These are phyloP conservation scores for Teleiodes luculella DNA, from an alignment of 2,888 invertebrate genomes.

Conservation along the genomic window DNA sequence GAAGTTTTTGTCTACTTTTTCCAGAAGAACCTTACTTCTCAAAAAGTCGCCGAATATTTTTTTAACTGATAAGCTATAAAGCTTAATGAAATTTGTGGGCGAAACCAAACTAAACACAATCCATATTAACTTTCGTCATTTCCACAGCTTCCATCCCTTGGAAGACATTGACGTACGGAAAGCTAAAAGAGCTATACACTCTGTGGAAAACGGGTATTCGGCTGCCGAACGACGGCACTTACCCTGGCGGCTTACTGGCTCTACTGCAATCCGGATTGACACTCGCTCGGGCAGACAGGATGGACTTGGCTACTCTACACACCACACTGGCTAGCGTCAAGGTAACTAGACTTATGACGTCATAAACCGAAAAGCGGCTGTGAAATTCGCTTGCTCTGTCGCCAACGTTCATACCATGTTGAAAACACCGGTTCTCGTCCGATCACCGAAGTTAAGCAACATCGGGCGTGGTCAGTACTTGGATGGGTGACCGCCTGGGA, in stretches of 20 bases:
- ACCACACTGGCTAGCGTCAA: slow-evolving; percentile 49
- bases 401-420: slow-evolving; percentile 65
- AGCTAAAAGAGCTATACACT: slow-evolving; percentile 57
- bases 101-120: too few species aligned
- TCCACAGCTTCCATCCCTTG: slow-evolving; percentile 58
- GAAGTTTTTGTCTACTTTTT: too few species aligned
- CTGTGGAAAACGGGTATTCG: slow-evolving; percentile 52
- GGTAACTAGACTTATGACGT: slow-evolving; percentile 36
- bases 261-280: slow-evolving; percentile 52
- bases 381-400: slow-evolving; percentile 2
- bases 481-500: slow-evolving; percentile 73
- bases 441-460: slow-evolving; percentile 75
- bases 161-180: slow-evolving; percentile 52
- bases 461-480: slow-evolving; percentile 73
- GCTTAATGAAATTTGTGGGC: too few species aligned
- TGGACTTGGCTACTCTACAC: slow-evolving; percentile 46
- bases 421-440: slow-evolving; percentile 73
- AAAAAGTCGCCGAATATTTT: too few species aligned
- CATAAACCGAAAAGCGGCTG: not conserved
- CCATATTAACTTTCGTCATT: not conserved
- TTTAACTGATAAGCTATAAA: too few species aligned
- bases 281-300: slow-evolving; percentile 43
- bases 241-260: slow-evolving; percentile 59
- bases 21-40: too few species aligned
- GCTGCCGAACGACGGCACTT: slow-evolving; percentile 58